A percentile compares a stretch with the other conserved stretches of the same genome.
Conservation (phyloP, 2,797 vertebrate genomes). For the Tapera naevia region DNA sequence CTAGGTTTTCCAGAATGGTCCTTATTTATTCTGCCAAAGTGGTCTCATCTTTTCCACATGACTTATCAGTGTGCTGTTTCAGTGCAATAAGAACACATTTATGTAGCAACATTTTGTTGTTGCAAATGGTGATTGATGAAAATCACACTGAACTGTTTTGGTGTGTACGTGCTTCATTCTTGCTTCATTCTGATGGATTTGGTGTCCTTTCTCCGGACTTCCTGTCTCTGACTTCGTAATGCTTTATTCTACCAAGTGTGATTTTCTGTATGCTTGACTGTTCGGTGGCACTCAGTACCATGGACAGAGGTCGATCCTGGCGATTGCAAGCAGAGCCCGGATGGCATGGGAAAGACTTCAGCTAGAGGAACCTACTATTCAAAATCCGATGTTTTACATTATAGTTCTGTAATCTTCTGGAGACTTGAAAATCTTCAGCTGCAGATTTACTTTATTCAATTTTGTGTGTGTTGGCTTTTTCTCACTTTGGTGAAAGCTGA, state of each 20-base stretch:
- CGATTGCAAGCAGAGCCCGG: fast-evolving
- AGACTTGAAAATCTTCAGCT: neutral
- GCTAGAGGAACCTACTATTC: neutral
- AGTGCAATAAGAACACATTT: neutral
- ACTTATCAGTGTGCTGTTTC: neutral
- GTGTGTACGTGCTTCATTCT: neutral
- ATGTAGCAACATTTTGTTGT: neutral
- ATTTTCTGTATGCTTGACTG: fast-evolving
- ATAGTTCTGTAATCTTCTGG: neutral
- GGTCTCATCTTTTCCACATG: neutral
- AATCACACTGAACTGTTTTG: neutral
- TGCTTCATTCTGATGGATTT: too few species aligned
- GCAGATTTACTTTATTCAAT: neutral
- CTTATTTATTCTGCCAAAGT: neutral
- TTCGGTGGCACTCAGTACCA: neutral
- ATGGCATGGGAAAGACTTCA: neutral
- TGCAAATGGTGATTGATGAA: neutral
- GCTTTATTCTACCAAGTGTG: neutral
- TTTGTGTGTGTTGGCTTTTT: neutral
- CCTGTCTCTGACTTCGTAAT: neutral
- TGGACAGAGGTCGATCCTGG: neutral
- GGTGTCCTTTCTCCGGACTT: neutral
- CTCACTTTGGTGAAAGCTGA: neutral
- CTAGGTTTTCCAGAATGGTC: neutral
- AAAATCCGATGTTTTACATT: fast-evolving